Evolutionary conservation across 2,113 vertebrate species (phyloP).

Genomic region (Oryzias javanicus): DNA sequence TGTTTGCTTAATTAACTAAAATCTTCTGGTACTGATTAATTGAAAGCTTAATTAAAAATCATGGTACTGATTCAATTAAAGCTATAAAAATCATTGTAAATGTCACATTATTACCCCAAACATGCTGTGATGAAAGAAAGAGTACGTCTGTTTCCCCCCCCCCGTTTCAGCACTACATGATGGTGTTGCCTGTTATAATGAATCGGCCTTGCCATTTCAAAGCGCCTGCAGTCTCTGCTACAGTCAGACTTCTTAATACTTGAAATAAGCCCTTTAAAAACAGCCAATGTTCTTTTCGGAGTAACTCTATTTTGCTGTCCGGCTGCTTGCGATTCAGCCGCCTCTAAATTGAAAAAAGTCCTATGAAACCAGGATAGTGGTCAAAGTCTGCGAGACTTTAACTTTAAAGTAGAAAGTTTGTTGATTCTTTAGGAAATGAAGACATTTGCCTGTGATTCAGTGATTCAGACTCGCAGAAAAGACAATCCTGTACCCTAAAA

Average conservation of each 20-base stretch:
- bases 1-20: constrained; percentile 54
- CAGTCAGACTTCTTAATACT: constrained; percentile 59
- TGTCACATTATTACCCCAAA: constrained; percentile 64
- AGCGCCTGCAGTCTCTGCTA: constrained; percentile 47
- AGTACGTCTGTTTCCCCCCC: constrained; percentile 59
- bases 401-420: neutral
- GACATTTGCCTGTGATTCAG: too few relatives aligned
- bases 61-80: constrained; percentile 63
- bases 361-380: constrained; percentile 41
- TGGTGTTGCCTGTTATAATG: constrained; percentile 54
- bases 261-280: constrained; percentile 68
- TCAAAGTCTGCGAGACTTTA: constrained; percentile 41
- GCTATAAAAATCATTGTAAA: constrained; percentile 60
- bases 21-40: constrained; percentile 64
- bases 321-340: constrained; percentile 52
- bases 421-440: too few relatives aligned
- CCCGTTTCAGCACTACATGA: constrained; percentile 49
- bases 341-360: constrained; percentile 60
- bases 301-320: constrained; percentile 45
- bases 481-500: too few relatives aligned
- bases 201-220: constrained; percentile 63
- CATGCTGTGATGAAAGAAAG: constrained; percentile 63
- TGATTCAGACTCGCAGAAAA: too few relatives aligned
- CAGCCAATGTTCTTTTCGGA: constrained; percentile 68
- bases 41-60: constrained; percentile 57